These are phyloP conservation scores for Brachyopa scutellaris DNA, from an alignment of 2,888 invertebrate species.

Conservation along the genomic window DNA sequence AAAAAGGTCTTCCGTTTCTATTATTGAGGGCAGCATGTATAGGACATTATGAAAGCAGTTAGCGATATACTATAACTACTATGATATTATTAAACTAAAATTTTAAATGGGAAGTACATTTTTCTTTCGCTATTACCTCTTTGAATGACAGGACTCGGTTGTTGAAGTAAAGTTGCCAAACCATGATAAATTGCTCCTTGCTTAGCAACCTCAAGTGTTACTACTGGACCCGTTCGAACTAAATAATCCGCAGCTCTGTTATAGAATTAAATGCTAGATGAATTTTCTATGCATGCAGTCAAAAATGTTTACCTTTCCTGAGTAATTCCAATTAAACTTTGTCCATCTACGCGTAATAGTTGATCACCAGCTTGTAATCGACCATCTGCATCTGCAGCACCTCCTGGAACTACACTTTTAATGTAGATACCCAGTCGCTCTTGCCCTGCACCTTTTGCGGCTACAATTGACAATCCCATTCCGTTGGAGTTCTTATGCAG, in stretches of 20 bases:
- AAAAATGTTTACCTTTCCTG: conserved; percentile 89
- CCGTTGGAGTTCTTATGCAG: conserved; percentile 97
- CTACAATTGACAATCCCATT: conserved; percentile 99
- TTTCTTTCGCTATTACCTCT: conserved; percentile 84
- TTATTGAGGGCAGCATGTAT: conserved; percentile 76
- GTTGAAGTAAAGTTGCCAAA: conserved; percentile 94
- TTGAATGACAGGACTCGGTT: conserved; percentile 92
- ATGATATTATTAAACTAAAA: not conserved
- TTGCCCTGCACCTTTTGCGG: conserved; percentile 94
- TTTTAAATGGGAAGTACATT: not conserved
- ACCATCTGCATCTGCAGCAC: conserved; percentile 96
- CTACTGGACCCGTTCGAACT: conserved; percentile 95
- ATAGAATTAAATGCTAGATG: not conserved
- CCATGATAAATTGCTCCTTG: conserved; percentile 99
- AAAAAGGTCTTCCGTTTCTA: conserved; percentile 38
- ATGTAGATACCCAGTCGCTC: conserved; percentile 97
- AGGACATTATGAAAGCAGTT: conserved; percentile 75
- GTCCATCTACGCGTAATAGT: conserved; percentile 97
- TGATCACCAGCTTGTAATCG: conserved; percentile 98
- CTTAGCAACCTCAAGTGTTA: conserved; percentile 97
- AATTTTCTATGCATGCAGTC: too few species aligned
- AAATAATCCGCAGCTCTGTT: conserved; percentile 96
- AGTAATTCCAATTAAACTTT: conserved; percentile 93
- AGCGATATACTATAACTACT: conserved; percentile 69
- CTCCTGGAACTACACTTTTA: conserved; percentile 98